A percentile compares a stretch with the other conserved stretches of the same genome.
phyloP scores from a whole-genome alignment of 2,888 invertebrate species.

The Tuberolachnus salignus region DNA sequence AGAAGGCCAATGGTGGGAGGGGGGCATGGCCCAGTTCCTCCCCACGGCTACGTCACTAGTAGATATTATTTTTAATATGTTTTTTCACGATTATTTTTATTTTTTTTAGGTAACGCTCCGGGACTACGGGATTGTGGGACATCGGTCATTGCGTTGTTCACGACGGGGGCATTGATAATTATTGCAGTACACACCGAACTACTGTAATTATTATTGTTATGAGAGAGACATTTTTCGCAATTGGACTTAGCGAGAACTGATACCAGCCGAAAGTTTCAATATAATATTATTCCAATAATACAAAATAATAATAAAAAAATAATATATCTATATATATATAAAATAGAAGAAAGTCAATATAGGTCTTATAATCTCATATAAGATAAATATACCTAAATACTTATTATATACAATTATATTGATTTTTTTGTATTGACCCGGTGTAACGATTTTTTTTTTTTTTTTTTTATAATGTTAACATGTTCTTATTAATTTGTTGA shows the following conservation, averaged over 20 bases:
- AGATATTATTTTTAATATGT: too few species aligned
- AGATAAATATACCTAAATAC: not conserved
- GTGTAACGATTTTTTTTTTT: conserved; percentile 8
- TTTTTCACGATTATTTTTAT: not conserved
- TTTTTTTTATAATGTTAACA: conserved; percentile 19
- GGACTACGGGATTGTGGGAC: conserved; percentile 8
- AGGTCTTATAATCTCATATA: conserved; percentile 20
- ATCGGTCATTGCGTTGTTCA: not conserved
- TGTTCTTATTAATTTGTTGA: conserved; percentile 43
- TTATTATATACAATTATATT: not conserved
- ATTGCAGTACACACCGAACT: too few species aligned
- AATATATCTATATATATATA: not conserved
- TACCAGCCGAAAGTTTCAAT: too few species aligned
- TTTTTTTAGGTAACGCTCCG: conserved; percentile 14
- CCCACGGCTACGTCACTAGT: too few species aligned
- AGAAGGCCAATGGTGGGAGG: too few species aligned
- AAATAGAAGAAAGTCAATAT: conserved; percentile 44
- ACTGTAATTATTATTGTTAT: too few species aligned
- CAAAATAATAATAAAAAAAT: conserved; percentile 2
- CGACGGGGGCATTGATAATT: not conserved
- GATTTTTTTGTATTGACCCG: conserved; percentile 17
- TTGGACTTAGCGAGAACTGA: too few species aligned
- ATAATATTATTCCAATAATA: conserved; percentile 4
- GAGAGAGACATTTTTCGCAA: too few species aligned
- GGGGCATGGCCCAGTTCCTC: too few species aligned